phyloP scores from a whole-genome alignment of 1,140 invertebrate species.

The Cydia amplana region DNA sequence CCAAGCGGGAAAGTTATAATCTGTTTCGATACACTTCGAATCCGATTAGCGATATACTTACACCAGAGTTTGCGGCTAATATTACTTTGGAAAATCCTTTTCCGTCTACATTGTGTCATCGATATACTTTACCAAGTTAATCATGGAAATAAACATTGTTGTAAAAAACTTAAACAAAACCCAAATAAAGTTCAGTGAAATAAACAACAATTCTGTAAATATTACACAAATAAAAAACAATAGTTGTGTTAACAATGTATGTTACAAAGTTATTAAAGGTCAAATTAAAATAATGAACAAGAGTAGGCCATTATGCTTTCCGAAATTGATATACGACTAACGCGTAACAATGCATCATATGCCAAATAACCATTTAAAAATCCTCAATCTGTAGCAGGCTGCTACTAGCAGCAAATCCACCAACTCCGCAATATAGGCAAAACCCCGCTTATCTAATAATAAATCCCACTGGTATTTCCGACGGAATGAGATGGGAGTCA shows the following conservation, averaged over 20 bases:
- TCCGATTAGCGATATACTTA: background rate
- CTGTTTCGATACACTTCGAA: background rate
- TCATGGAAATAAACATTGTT: background rate
- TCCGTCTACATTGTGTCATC: background rate
- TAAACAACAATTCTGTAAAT: too few species aligned
- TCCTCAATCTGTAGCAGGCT: too few species aligned
- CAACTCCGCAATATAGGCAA: background rate
- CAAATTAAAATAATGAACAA: too few species aligned
- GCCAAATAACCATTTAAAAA: background rate
- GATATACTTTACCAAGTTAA: background rate
- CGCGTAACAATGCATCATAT: background rate
- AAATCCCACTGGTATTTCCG: conserved; percentile 18
- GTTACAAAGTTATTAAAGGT: too few species aligned
- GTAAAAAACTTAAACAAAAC: background rate
- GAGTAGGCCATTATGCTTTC: too few species aligned
- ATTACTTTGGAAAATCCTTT: background rate
- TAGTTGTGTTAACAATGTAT: too few species aligned
- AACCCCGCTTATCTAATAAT: conserved; percentile 27
- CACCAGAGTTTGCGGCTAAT: background rate
- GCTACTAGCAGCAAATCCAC: background rate
- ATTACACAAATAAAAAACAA: too few species aligned
- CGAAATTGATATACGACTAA: background rate
- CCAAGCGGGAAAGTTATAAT: background rate
- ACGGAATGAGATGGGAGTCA: conserved; percentile 16
- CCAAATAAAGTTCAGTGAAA: too few species aligned